phyloP scores from a whole-genome alignment of 2,888 invertebrate species.

The Hemicrepidius hirtus region DNA sequence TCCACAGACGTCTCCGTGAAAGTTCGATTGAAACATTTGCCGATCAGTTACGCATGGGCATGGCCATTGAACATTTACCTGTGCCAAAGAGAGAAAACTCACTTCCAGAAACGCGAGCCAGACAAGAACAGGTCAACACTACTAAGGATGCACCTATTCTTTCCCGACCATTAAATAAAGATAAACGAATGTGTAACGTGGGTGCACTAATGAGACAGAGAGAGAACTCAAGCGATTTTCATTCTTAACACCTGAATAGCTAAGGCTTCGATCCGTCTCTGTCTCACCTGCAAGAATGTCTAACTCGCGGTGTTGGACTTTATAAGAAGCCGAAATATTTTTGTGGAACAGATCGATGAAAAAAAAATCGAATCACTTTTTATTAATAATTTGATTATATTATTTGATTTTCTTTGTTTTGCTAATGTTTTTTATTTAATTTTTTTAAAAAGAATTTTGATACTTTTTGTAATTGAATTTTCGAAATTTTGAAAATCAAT shows the following conservation, averaged over 20 bases:
- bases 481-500: not conserved
- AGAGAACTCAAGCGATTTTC: constrained; percentile 42
- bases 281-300: constrained; percentile 52
- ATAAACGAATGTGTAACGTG: constrained; percentile 59
- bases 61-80: constrained; percentile 56
- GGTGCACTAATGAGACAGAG: constrained; percentile 53
- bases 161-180: constrained; percentile 58
- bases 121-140: constrained; percentile 37
- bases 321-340: constrained; percentile 53
- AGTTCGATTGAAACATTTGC: constrained; percentile 60
- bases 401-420: not conserved
- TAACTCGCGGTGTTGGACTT: constrained; percentile 48
- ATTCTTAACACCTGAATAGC: constrained; percentile 34
- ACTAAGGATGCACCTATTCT: constrained; percentile 59
- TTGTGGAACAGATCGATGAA: constrained; percentile 33
- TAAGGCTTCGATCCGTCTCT: constrained; percentile 42
- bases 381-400: constrained; percentile 35
- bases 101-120: constrained; percentile 6
- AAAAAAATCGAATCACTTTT: constrained; percentile 42
- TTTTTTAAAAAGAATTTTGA: too few species aligned
- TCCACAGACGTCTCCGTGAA: constrained; percentile 52
- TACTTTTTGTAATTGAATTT: too few species aligned
- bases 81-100: constrained; percentile 38
- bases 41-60: constrained; percentile 61
- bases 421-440: too few species aligned